Percentiles rank a stretch among this genome's conserved stretches.
Evolutionary conservation across 2,113 vertebrate genomes (phyloP).

Genomic region (Lethenteron reissneri): DNA sequence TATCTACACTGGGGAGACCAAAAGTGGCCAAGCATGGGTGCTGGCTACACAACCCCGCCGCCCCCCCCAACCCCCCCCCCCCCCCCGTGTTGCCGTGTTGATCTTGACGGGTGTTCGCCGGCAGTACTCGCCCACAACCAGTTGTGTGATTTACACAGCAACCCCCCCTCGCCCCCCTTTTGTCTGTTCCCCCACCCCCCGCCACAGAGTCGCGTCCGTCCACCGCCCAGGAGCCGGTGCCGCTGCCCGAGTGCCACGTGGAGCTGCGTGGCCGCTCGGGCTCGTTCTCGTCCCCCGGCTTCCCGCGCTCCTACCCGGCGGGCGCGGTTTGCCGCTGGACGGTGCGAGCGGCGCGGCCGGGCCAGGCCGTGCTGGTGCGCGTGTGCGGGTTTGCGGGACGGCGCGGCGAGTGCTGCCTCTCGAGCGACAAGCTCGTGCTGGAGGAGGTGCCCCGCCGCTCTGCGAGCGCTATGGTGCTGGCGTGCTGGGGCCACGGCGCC

Average conservation of each 20-base stretch:
- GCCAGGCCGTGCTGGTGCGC: neutral
- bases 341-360: neutral
- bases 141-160: too few species aligned
- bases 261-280: neutral
- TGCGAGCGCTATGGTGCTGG: constrained; percentile 3
- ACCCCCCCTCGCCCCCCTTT: too few species aligned
- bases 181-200: neutral
- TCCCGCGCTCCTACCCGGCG: neutral
- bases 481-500: neutral
- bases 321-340: neutral
- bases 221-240: neutral
- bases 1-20: too few species aligned
- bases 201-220: neutral
- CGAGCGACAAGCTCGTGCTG: neutral
- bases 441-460: neutral
- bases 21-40: too few species aligned
- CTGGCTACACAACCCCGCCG: too few species aligned
- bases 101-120: too few species aligned
- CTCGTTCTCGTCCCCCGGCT: neutral
- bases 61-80: too few species aligned
- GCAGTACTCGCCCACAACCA: too few species aligned
- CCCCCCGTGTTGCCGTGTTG: too few species aligned
- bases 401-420: neutral
- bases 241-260: neutral
- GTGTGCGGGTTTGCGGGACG: neutral